Percentiles rank a stretch among this genome's conserved stretches.
phyloP scores from a whole-genome alignment of 1,140 invertebrate genomes.

The Rhagoletis pomonella region DNA sequence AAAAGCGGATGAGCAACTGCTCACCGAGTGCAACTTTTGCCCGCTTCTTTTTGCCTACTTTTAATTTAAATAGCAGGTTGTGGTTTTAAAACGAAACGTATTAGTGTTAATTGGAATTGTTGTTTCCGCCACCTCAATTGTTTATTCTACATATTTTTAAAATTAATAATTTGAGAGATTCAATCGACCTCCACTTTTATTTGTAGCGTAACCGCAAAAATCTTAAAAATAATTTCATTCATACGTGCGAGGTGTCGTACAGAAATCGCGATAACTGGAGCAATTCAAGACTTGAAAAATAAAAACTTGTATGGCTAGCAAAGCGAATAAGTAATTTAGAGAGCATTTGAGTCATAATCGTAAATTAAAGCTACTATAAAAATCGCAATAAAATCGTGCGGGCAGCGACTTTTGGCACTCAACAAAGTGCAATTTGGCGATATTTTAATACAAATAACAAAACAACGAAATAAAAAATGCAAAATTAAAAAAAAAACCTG shows the following conservation, averaged over 20 bases:
- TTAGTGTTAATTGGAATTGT: too few species aligned
- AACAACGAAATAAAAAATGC: not conserved
- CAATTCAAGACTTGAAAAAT: not conserved
- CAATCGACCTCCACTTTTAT: too few species aligned
- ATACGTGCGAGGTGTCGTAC: not conserved
- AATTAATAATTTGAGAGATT: too few species aligned
- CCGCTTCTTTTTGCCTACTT: too few species aligned
- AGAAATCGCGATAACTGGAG: not conserved
- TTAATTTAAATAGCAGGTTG: too few species aligned
- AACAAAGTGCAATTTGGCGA: constrained; percentile 24
- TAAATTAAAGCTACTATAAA: not conserved
- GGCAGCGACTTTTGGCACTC: not conserved
- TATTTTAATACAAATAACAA: not conserved
- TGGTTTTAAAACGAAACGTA: too few species aligned
- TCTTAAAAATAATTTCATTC: not conserved
- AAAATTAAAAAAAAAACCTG: not conserved
- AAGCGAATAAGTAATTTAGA: not conserved
- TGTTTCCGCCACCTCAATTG: too few species aligned
- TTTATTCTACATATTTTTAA: too few species aligned
- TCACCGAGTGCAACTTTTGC: too few species aligned
- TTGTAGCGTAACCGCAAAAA: not conserved
- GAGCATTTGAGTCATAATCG: not conserved
- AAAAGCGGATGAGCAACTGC: too few species aligned
- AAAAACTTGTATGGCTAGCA: not conserved
- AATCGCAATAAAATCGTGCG: constrained; percentile 17